Percentiles rank a stretch among this genome's conserved stretches.
phyloP scores from a whole-genome alignment of 2,888 invertebrate species.

The Portevinia maculata region DNA sequence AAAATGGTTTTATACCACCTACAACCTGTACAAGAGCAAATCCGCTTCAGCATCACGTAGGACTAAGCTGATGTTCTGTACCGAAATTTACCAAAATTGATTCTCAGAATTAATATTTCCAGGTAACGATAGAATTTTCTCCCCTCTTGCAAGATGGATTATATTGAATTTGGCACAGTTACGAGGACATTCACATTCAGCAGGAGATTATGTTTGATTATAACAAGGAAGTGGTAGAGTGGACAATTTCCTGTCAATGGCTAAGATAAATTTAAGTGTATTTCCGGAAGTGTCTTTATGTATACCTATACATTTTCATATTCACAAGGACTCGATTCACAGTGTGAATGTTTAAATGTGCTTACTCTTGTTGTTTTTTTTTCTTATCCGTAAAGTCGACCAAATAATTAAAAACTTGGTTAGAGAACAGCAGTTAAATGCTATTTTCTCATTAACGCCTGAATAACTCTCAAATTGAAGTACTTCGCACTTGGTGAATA shows the following conservation, averaged over 20 bases:
- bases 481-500: constrained; percentile 42
- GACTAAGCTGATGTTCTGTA: constrained; percentile 4
- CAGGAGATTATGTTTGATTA: constrained; percentile 19
- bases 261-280: constrained; percentile 9
- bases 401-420: not conserved
- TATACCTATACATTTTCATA: not conserved
- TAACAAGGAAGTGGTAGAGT: not conserved
- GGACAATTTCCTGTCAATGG: constrained; percentile 35
- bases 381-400: not conserved
- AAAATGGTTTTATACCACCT: constrained; percentile 45
- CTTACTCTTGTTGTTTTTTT: not conserved
- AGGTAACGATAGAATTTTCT: constrained; percentile 63
- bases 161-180: constrained; percentile 2
- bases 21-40: not conserved
- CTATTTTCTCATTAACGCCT: not conserved
- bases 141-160: not conserved
- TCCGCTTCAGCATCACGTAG: constrained; percentile 10
- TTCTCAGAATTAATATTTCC: constrained; percentile 64
- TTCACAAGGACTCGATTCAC: not conserved
- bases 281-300: constrained; percentile 1
- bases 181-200: constrained; percentile 17
- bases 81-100: constrained; percentile 48
- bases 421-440: constrained; percentile 24
- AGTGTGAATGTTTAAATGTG: not conserved
- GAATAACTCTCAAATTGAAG: constrained; percentile 34